These are phyloP conservation scores for Palythoa grandis DNA, from an alignment of 92 coral and sea anemone genomes.

Conservation along the genomic window DNA sequence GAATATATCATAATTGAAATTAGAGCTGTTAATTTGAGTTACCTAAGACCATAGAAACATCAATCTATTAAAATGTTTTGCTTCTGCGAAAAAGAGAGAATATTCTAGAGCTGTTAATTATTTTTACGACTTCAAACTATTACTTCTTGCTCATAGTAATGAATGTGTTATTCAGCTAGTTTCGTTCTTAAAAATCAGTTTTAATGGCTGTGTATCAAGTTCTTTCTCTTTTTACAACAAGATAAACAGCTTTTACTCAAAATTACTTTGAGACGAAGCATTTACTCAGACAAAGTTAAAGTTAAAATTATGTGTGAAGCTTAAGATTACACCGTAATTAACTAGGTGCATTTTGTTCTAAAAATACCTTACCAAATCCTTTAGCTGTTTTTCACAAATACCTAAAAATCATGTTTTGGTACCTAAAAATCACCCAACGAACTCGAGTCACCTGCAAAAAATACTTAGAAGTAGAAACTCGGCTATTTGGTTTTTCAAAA, in stretches of 20 bases:
- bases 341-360: background rate
- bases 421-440: background rate
- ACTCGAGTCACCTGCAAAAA: slow-evolving; percentile 14
- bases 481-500: slow-evolving; percentile 7
- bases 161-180: background rate
- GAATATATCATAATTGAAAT: background rate
- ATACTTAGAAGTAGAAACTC: background rate
- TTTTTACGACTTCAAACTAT: background rate
- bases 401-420: slow-evolving; percentile 8
- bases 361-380: background rate
- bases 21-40: background rate
- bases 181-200: background rate
- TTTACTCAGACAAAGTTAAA: background rate
- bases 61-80: background rate
- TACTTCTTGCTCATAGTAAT: background rate
- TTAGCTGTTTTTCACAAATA: slow-evolving; percentile 1
- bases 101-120: background rate
- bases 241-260: background rate
- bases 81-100: background rate
- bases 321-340: background rate
- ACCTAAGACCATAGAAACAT: background rate
- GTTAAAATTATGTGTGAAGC: background rate
- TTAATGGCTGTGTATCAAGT: background rate
- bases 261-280: too few relatives aligned
- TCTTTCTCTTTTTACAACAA: background rate